Base-by-base conservation (phyloP, 2,888 invertebrate species). In the Andrena chrysosceles region DNA sequence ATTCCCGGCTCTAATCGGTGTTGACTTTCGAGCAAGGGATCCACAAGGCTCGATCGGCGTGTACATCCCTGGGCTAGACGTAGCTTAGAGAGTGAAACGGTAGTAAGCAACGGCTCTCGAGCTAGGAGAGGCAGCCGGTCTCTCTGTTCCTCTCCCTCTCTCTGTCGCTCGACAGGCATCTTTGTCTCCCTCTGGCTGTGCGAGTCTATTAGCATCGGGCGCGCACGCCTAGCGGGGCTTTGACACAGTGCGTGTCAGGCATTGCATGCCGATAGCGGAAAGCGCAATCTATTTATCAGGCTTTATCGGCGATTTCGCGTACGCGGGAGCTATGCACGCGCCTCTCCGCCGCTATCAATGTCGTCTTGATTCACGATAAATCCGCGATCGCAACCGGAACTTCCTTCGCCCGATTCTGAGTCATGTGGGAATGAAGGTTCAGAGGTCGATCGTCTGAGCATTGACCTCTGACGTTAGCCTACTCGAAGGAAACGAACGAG, bases 201-300 rank as follows among this genome's bases (percentile, higher is more conserved):
- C 23, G 88, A 91, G 90, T 91, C 90, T 91, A 93, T 93, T 93
- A 92, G 89, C 92, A 92, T 92, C 89, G 89, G 89, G 80, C 89
- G 90, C 86, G 90, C 89, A 82, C 85, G 87, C 67, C 83, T 80
- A 81, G 59, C 85, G 85, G 90, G 91, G 93, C 93, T 93, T 93
- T 93, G 93, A 93, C 93, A 93, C 93, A 93, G 92, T 93, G 93
- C 92, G 93, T 93, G 92, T 91, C 90, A 88, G 89, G 91, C 91
- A 90, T 92, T 91, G 91, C 92, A 92, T 91, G 87, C 91, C 91
- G 92, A 93, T 93, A 92, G 92, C 93, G 93, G 92, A 93, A 93
- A 93, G 91, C 91, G 91, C 93, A 93, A 93, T 93, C 92, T 92
- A 92, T 92, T 93, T 93, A 93, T 93, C 93, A 90, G 88, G 88